Base-by-base conservation (phyloP, 92 coral and sea anemone species). In the Epizoanthus stellaris region DNA sequence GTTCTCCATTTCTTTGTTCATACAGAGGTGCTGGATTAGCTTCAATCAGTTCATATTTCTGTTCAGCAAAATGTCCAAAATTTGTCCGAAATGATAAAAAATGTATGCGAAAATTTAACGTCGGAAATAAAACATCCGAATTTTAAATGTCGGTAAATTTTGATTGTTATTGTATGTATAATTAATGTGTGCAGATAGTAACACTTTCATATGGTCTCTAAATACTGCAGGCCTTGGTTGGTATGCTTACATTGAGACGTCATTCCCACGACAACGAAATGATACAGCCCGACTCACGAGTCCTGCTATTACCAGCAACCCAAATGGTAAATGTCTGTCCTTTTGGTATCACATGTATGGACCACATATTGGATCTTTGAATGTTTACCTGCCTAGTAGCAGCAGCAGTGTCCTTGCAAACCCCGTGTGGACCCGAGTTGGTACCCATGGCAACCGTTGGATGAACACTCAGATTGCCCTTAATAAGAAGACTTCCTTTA, bases 311-410 rank as follows among this genome's bases (percentile, higher is more conserved):
- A 87, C 80, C 34, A 73, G 86, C 39, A 89, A 89, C 60, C 86
- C 93, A 6, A 75, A 70, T 71, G 71, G 82, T 47, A 89, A 82
- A 59, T 96, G 99, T 75, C 88, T 96, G 8, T 92, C 95, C n/a
- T 96, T 96, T 82, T 96, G 93, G 94, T 94, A 84, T 84, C 99
- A 96, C 87, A 96, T 96, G 99, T 96, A 90, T 64, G 99, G 99
- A 10, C 95, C 98, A 0, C 99, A 96, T 80, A 93, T 96, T 17
- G 98, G 93, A 15, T 72, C 77, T 38, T 80, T 96, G 34, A 90
- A 96, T 67, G 90, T 96, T 45, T 94, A 96, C 87, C 88, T 90
- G 43, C 91, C 91, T 65, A 88, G 79, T 64, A 92, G 93, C 42
- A 88, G 85, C 54, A 87, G 75, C 40, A 63, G 57, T 43, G 58